Evolutionary conservation across 2,113 vertebrate species (phyloP).

Genomic region (Cervus canadensis): DNA sequence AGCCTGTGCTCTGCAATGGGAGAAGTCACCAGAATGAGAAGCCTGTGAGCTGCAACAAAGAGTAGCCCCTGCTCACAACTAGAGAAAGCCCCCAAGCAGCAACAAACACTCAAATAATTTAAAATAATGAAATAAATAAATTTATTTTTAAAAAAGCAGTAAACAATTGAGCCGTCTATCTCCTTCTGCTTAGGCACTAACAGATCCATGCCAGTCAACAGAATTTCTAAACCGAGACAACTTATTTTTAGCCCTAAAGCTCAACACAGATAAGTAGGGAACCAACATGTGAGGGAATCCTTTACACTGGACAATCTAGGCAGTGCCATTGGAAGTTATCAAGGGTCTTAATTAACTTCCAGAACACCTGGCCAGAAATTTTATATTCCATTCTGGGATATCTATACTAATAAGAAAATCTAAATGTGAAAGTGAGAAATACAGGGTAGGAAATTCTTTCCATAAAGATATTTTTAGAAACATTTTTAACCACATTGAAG

Average conservation of each 20-base stretch:
- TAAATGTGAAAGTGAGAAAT: neutral
- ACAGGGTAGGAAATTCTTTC: neutral
- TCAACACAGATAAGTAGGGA: neutral
- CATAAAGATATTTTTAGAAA: neutral
- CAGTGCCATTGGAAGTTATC: fast-evolving
- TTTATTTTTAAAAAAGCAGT: neutral
- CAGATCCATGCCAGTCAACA: neutral
- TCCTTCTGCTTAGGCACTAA: neutral
- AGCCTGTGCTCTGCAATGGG: neutral
- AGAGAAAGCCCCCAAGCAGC: neutral
- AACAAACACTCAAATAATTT: neutral
- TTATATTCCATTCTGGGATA: neutral
- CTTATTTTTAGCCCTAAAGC: neutral
- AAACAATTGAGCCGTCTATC: neutral
- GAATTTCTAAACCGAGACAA: neutral
- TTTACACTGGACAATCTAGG: neutral
- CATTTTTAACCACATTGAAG: neutral
- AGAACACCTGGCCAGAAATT: neutral
- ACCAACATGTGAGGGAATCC: neutral
- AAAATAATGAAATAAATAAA: neutral
- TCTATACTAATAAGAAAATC: neutral
- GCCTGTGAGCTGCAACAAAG: neutral
- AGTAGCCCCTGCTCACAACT: neutral
- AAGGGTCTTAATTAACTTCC: neutral
- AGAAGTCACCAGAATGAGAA: neutral